These are phyloP conservation scores for Coccyzus lansbergi DNA, from an alignment of 2,797 vertebrate genomes.

Conservation along the genomic window DNA sequence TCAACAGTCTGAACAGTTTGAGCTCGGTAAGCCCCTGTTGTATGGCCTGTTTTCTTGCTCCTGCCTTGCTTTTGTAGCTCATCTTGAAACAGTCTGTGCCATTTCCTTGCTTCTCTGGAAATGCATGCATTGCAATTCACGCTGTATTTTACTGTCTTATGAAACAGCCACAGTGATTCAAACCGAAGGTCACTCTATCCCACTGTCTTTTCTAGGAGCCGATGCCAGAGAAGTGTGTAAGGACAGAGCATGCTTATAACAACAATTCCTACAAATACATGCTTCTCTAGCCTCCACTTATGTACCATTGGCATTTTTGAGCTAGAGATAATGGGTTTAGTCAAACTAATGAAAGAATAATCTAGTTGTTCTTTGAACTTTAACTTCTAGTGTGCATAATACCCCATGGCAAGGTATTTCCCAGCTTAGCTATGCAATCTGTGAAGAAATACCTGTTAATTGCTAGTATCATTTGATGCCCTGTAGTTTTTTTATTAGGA, in stretches of 20 bases:
- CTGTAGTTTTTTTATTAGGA: neutral
- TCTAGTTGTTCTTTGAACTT: neutral
- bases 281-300: neutral
- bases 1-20: neutral
- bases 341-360: neutral
- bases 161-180: neutral
- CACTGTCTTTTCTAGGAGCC: neutral
- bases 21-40: neutral
- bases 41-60: neutral
- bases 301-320: neutral
- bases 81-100: neutral
- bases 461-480: neutral
- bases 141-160: neutral
- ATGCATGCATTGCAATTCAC: neutral
- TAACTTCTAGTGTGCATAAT: neutral
- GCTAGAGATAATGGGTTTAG: neutral
- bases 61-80: conserved; percentile 5
- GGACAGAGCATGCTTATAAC: neutral
- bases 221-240: neutral
- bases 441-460: neutral
- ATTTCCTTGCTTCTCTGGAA: neutral
- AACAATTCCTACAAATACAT: rapidly evolving
- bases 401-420: neutral
- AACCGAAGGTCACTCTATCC: neutral
- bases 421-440: neutral